Base-by-base conservation (phyloP, 2,797 vertebrate genomes). In the Sebastolobus alascanus region DNA sequence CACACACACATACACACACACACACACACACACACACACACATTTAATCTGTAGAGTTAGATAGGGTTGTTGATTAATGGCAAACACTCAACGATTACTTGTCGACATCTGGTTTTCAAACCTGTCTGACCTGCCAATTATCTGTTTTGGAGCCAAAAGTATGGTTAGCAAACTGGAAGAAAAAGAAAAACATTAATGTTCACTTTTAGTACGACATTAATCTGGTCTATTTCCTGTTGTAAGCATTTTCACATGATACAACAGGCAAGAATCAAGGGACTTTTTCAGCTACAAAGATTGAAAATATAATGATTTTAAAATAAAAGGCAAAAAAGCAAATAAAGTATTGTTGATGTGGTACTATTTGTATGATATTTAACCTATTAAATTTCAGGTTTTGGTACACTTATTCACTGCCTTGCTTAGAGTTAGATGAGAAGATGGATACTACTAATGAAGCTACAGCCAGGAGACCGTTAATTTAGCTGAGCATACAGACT, bases 21-120 rank as follows among this genome's bases (percentile, higher is more conserved):
- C 72, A 71, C 25, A 61, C n/a, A 35, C 13, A 59, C 52, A 82
- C 10, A 25, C 33, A 37, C 6, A 66, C 20, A 56, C 25, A 69
- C 70, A 43, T 37, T 37, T n/a, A 50, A 4, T 35, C 8, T 20
- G 18, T 56, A 8, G 12, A 1, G 38, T 56, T 38, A 29, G 20
- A 20, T 22, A 5, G 1, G 35, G 11, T 61, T 74, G 60, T 54
- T 67, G 58, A 70, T 67, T 68, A 40, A 31, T 35, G 54, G n/a
- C 12, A 38, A 50, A 61, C 12, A 35, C 16, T 37, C 20, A 58
- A 20, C 11, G 10, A 43, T 63, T 63, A 58, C 37, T 27, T 31
- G 35, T 35, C 73, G 56, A 79, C 68, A 37, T 40, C 2, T 38
- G 14, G 12, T 75, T 65, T 33, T 50, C 46, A 60, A 25, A 31